Conservation (phyloP, 2,888 invertebrate species). For the Drosophila macrospina region DNA sequence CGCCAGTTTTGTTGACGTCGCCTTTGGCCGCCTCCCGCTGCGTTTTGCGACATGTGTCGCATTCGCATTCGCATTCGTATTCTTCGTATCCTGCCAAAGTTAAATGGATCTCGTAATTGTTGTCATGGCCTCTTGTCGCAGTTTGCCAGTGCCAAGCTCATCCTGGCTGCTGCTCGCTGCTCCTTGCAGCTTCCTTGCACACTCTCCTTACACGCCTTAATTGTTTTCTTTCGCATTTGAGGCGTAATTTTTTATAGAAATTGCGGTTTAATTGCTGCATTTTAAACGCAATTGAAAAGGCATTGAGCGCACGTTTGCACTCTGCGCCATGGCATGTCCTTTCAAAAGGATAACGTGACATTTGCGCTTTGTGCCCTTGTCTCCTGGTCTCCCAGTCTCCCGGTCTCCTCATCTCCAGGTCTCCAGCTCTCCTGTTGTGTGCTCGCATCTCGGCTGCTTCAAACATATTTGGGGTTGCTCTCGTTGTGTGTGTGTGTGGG, state of each 20-base stretch:
- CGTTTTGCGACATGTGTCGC: slow-evolving; percentile 80
- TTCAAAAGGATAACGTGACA: slow-evolving; percentile 70
- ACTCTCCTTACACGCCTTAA: slow-evolving; percentile 43
- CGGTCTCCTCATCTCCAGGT: too few relatives aligned
- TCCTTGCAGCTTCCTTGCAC: slow-evolving; percentile 20
- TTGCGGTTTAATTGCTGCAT: slow-evolving; percentile 80
- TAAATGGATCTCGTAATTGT: slow-evolving; percentile 82
- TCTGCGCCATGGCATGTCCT: slow-evolving; percentile 42
- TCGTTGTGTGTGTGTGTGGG: slow-evolving; percentile 2
- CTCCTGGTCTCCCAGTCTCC: not conserved
- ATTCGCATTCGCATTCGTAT: slow-evolving; percentile 78
- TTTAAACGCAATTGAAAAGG: slow-evolving; percentile 76
- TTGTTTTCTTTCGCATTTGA: slow-evolving; percentile 67
- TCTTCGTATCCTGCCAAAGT: slow-evolving; percentile 79
- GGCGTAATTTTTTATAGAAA: slow-evolving; percentile 75
- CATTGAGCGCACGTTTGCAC: slow-evolving; percentile 63
- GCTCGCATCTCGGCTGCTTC: not conserved
- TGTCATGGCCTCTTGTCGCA: slow-evolving; percentile 60
- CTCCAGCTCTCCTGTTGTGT: slow-evolving; percentile 3
- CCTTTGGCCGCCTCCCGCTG: slow-evolving; percentile 64
- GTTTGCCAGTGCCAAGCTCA: slow-evolving; percentile 15
- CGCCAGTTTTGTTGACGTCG: slow-evolving; percentile 71
- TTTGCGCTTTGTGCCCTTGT: slow-evolving; percentile 63
- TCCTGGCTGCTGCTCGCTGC: slow-evolving; percentile 16
- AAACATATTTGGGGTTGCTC: slow-evolving; percentile 11